Evolutionary conservation across 2,797 vertebrate species (phyloP).

Genomic region (Adelosebastes latens): DNA sequence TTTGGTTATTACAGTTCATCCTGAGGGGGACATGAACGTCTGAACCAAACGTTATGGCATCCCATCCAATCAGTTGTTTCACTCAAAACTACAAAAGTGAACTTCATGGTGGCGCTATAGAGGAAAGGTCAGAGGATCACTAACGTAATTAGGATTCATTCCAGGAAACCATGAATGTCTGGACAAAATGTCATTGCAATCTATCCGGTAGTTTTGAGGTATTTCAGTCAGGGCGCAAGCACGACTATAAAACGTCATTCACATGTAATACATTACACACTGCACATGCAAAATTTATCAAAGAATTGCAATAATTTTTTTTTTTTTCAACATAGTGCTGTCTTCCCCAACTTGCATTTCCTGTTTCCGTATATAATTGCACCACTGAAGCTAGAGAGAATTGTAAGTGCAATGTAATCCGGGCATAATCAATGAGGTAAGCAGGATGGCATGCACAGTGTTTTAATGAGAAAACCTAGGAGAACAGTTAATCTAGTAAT

Average conservation of each 20-base stretch:
- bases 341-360: background rate
- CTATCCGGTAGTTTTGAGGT: background rate
- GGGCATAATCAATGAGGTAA: slow-evolving; percentile 41
- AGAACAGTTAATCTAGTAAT: slow-evolving; percentile 65
- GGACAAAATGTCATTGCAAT: background rate
- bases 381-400: background rate
- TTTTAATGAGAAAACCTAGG: slow-evolving; percentile 50
- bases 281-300: slow-evolving; percentile 7
- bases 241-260: background rate
- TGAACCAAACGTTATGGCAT: background rate
- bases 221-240: background rate
- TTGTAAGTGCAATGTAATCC: slow-evolving; percentile 25
- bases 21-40: background rate
- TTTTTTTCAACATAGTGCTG: background rate
- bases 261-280: background rate
- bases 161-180: background rate
- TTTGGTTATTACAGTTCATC: background rate
- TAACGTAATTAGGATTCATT: background rate
- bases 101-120: background rate
- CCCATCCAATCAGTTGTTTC: background rate
- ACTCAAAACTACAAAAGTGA: background rate
- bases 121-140: background rate
- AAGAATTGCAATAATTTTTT: background rate
- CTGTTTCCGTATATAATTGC: slow-evolving; percentile 1
- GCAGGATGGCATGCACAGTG: slow-evolving; percentile 36